Evolutionary conservation across 1,140 invertebrate genomes (phyloP).

Genomic region (Caerostris extrusa): DNA sequence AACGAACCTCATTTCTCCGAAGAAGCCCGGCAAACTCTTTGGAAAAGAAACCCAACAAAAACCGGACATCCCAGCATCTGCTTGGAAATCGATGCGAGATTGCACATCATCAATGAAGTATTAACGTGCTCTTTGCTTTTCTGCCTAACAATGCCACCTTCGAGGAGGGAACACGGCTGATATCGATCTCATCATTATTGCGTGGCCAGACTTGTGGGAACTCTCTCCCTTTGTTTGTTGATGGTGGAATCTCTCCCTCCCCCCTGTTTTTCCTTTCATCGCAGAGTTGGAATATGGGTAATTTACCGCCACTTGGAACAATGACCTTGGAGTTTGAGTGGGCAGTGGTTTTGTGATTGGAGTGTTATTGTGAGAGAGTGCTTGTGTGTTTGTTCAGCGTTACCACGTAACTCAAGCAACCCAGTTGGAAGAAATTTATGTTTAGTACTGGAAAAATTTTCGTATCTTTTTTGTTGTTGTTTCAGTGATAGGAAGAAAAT

Average conservation of each 20-base stretch:
- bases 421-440: no score
- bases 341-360: no score
- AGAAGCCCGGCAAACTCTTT: background rate
- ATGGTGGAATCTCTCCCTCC: background rate
- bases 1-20: background rate
- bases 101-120: conserved; percentile 57
- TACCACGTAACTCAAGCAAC: background rate
- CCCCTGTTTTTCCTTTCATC: background rate
- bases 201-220: no score
- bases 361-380: no score
- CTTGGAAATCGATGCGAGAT: conserved; percentile 55
- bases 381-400: no score
- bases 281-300: background rate
- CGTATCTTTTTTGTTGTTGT: no score
- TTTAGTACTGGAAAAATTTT: no score
- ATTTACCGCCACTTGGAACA: conserved; percentile 21
- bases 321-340: background rate
- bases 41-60: background rate
- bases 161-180: background rate
- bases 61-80: background rate
- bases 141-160: conserved; percentile 37
- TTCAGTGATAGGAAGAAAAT: no score
- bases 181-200: conserved; percentile 60
- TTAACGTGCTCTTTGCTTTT: conserved; percentile 24
- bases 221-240: conserved; percentile 45